A percentile compares a stretch with the other conserved stretches of the same genome.
These are phyloP conservation scores for Lumbricus terrestris DNA, from an alignment of 2,888 invertebrate species.

Conservation along the genomic window DNA sequence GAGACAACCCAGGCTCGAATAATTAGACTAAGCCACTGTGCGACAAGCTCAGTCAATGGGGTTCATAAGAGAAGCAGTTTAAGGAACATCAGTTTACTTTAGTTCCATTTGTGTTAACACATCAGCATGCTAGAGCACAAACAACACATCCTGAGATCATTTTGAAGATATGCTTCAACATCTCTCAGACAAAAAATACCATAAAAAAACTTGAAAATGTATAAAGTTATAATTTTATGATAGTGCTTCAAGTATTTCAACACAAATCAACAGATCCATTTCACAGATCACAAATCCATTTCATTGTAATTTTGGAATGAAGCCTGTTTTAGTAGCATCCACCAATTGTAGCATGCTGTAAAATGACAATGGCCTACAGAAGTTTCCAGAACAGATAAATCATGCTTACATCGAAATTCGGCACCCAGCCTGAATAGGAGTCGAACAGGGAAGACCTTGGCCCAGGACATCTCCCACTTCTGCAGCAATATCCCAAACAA, in stretches of 20 bases:
- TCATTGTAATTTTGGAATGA: not conserved
- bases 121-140: not conserved
- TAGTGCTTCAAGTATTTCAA: not conserved
- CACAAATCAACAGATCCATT: too few relatives aligned
- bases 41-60: not conserved
- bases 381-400: not conserved
- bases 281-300: too few relatives aligned
- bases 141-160: not conserved
- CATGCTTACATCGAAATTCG: constrained; percentile 70
- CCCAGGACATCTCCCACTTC: constrained; percentile 79
- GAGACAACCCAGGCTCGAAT: not conserved
- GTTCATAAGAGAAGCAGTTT: not conserved
- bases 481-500: constrained; percentile 77
- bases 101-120: not conserved
- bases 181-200: not conserved
- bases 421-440: constrained; percentile 77
- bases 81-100: not conserved
- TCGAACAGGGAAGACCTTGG: constrained; percentile 72
- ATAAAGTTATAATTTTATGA: not conserved
- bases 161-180: not conserved
- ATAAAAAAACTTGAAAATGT: not conserved
- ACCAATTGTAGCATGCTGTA: not conserved
- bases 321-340: not conserved
- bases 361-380: not conserved
- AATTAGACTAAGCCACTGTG: not conserved